Conservation (phyloP, 2,797 vertebrate species). For the Oreortyx pictus region DNA sequence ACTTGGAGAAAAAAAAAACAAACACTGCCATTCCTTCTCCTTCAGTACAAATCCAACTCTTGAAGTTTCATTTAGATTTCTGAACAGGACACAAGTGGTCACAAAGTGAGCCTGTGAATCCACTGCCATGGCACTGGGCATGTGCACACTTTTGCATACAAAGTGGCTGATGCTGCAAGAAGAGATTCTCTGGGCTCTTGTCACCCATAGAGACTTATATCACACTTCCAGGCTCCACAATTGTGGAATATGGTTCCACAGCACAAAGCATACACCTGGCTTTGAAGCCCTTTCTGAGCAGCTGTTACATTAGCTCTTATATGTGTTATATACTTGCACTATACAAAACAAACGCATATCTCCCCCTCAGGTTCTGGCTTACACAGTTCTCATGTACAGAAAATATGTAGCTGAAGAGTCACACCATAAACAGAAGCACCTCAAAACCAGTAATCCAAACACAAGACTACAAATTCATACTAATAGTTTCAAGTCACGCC, state of each 20-base stretch:
- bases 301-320: neutral
- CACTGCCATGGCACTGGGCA: neutral
- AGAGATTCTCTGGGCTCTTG: neutral
- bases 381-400: neutral
- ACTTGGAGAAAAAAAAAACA: neutral
- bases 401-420: neutral
- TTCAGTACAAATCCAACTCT: neutral
- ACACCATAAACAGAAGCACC: neutral
- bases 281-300: slow-evolving; percentile 26
- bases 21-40: neutral
- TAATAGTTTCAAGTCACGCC: neutral
- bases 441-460: neutral
- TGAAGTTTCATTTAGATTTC: neutral
- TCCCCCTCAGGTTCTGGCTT: neutral
- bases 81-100: neutral
- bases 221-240: neutral
- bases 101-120: neutral
- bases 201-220: neutral
- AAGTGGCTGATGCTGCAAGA: neutral
- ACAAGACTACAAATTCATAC: neutral
- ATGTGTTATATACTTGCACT: too few relatives aligned
- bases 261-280: neutral
- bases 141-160: neutral
- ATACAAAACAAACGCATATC: too few relatives aligned
- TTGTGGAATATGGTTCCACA: neutral